Base-by-base conservation (phyloP, 2,888 invertebrate genomes). In the Diplazon laetatorius region DNA sequence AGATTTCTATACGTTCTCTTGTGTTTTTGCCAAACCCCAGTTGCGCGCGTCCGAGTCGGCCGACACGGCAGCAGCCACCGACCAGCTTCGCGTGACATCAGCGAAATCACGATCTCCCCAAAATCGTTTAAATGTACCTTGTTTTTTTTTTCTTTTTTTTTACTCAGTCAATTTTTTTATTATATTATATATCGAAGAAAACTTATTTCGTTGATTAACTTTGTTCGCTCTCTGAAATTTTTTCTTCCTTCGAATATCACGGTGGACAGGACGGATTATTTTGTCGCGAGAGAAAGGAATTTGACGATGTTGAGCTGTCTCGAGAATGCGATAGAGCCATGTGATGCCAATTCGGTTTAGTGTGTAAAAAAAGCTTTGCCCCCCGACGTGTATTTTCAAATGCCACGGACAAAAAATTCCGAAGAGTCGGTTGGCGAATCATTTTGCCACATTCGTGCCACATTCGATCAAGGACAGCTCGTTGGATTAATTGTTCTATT, bases 1-100 rank as follows among this genome's bases (percentile, higher is more conserved):
- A 39, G 37, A 52, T 69, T 73, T 55, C 72, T 63, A 66, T 65
- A 55, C 12, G 44, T n/a, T 35, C n/a, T 59, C 60, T 82, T 83
- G 85, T 66, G 68, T 57, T 72, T 42, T 78, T 85, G 85, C 86
- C 85, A 85, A 82, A 66, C 80, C n/a, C 52, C 76, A 78, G 69
- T 72, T 60, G 60, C 50, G 59, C 50, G 59, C 60, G 68, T 77
- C 69, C 18, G 66, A 73, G 50, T 59, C n/a, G 5, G 57, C 63
- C 18, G 20, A 44, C 42, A 30, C 52, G 25, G 39, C n/a, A n/a
- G n/a, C n/a, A n/a, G n/a, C 46, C 20, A 62, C 52, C 30, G 37
- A 70, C 50, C 69, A 57, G 48, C 14, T 62, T 57, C 65, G 65
- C 57, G 50, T 9, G 30, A 39, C 37, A 10, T 30, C n/a, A 65